Conservation (phyloP, 1,140 invertebrate genomes). For the Leptopilina clavipes region DNA sequence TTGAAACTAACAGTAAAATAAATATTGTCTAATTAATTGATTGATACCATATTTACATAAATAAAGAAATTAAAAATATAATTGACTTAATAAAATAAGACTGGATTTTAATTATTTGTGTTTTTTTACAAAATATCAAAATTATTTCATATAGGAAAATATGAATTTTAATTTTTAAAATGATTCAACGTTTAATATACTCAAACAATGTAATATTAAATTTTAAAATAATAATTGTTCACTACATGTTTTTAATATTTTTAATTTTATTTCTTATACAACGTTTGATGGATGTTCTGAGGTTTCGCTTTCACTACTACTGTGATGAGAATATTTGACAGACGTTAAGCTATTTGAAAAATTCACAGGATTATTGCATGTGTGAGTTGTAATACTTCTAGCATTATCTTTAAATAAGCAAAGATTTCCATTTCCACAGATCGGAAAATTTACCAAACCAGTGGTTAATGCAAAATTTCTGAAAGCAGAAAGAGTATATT, state of each 20-base stretch:
- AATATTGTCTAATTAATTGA: too few species aligned
- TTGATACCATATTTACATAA: too few species aligned
- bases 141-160: too few species aligned
- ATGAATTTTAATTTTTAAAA: too few species aligned
- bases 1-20: too few species aligned
- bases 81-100: too few species aligned
- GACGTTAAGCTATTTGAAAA: conserved; percentile 29
- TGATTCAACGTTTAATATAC: too few species aligned
- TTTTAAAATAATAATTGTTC: too few species aligned
- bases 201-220: too few species aligned
- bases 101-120: too few species aligned
- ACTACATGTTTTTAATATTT: too few species aligned
- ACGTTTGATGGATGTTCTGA: conserved; percentile 57
- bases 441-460: conserved; percentile 62
- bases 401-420: conserved; percentile 64
- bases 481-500: conserved; percentile 45
- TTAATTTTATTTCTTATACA: conserved; percentile 4
- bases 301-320: conserved; percentile 56
- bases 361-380: conserved; percentile 49
- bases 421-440: conserved; percentile 52
- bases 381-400: conserved; percentile 48
- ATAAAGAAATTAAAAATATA: neutral
- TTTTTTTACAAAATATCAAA: too few species aligned
- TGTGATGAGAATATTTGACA: conserved; percentile 51
- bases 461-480: conserved; percentile 66